These are phyloP conservation scores for Diachasma alloeum DNA, from an alignment of 1,140 invertebrate genomes.

Conservation along the genomic window DNA sequence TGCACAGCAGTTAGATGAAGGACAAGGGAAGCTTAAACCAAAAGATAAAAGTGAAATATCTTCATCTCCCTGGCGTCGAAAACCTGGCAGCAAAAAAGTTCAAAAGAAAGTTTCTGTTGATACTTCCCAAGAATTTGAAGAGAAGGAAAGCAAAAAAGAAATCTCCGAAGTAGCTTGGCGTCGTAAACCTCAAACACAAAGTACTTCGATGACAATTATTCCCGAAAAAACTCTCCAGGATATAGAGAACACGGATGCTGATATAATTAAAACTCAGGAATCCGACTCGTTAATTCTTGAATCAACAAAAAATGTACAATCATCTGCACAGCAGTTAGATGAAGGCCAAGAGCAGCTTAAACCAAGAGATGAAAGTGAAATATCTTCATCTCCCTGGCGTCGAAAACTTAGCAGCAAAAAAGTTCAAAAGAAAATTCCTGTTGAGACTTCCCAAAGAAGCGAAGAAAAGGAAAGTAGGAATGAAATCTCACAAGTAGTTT, in stretches of 20 bases:
- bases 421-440: conserved; percentile 50
- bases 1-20: no score
- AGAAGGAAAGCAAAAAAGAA: conserved; percentile 47
- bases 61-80: conserved; percentile 22
- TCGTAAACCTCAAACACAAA: conserved; percentile 18
- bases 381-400: conserved; percentile 29
- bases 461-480: conserved; percentile 38
- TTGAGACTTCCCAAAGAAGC: conserved; percentile 36
- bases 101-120: conserved; percentile 50
- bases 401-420: not conserved
- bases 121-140: conserved; percentile 37
- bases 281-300: not conserved
- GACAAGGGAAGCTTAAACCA: not conserved
- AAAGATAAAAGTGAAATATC: conserved; percentile 39
- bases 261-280: not conserved
- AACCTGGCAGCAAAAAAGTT: not conserved
- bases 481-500: conserved; percentile 42
- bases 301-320: not conserved
- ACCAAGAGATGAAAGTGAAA: conserved; percentile 25
- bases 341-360: not conserved
- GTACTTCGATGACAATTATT: not conserved
- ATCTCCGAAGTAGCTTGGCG: conserved; percentile 31
- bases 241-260: not conserved
- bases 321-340: not conserved
- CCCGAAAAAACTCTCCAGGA: conserved; percentile 23